Conservation (phyloP, 2,113 vertebrate species). For the Lethenteron camtschaticum region DNA sequence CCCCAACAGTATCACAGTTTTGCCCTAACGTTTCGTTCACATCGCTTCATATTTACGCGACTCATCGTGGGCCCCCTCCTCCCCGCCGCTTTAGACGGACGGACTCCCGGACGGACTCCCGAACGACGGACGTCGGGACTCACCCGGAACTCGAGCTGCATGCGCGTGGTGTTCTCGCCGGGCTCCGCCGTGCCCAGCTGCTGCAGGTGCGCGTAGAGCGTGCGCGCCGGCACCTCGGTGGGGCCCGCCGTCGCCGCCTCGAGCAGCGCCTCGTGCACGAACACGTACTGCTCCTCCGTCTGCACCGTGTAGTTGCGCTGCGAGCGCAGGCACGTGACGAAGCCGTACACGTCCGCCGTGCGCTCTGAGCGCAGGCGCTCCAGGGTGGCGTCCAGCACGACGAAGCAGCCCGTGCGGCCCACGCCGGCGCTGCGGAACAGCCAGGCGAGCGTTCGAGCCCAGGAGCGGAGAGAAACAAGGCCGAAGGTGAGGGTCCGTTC, state of each 20-base stretch:
- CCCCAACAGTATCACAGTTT: too few relatives aligned
- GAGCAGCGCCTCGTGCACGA: constrained; percentile 88
- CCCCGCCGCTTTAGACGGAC: too few relatives aligned
- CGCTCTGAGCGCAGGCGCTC: constrained; percentile 98
- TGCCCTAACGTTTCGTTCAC: too few relatives aligned
- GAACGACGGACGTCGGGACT: not conserved
- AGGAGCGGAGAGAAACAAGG: too few relatives aligned
- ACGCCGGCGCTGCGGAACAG: constrained; percentile 52
- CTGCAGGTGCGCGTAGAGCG: constrained; percentile 96
- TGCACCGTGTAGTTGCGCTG: constrained; percentile 99
- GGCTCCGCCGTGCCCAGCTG: constrained; percentile 92
- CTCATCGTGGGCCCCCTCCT: too few relatives aligned
- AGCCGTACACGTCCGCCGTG: constrained; percentile 96
- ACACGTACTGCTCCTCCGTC: constrained; percentile 96
- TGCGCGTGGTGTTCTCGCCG: constrained; percentile 91
- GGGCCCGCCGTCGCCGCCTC: constrained; percentile 96
- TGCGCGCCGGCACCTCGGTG: constrained; percentile 96
- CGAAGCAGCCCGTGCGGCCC: constrained; percentile 93
- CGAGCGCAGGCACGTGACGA: constrained; percentile 92
- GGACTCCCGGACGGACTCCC: too few relatives aligned
- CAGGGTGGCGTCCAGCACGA: constrained; percentile 97
- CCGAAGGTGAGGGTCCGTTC: too few relatives aligned
- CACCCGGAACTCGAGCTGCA: constrained; percentile 99
- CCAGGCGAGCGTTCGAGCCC: too few relatives aligned
- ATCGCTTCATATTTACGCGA: too few relatives aligned